A percentile compares a stretch with the other conserved stretches of the same genome.
Conservation (phyloP, 2,797 vertebrate genomes). For the Neostethus bicornis region DNA sequence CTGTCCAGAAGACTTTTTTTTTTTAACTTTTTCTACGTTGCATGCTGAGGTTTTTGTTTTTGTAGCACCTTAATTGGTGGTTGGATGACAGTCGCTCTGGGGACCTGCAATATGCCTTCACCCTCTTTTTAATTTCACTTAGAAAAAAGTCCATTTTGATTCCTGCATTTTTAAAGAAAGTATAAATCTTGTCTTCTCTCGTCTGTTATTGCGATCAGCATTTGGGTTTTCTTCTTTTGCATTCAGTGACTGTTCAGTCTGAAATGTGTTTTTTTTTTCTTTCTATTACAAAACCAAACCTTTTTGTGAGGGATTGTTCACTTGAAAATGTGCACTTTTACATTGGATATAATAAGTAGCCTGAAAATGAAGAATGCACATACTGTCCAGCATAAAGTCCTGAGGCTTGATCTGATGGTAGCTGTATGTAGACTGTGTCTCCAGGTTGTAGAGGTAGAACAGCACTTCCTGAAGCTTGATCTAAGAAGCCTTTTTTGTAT, state of each 20-base stretch:
- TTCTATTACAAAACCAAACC: too few species aligned
- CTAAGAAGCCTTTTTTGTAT: slow-evolving; percentile 95
- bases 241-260: slow-evolving; percentile 30
- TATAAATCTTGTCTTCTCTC: slow-evolving; percentile 29
- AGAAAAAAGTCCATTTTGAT: slow-evolving; percentile 21
- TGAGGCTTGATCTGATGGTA: slow-evolving; percentile 96
- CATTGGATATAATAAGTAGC: slow-evolving; percentile 98
- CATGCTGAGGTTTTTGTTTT: too few species aligned
- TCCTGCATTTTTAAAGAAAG: slow-evolving; percentile 20
- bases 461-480: slow-evolving; percentile 97
- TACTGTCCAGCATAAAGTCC: slow-evolving; percentile 98
- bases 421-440: slow-evolving; percentile 92
- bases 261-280: slow-evolving; percentile 45
- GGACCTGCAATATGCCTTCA: slow-evolving; percentile 19
- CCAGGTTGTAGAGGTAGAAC: slow-evolving; percentile 91
- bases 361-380: slow-evolving; percentile 97
- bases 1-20: too few species aligned
- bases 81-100: slow-evolving; percentile 13
- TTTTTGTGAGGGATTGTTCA: slow-evolving; percentile 21
- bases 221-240: slow-evolving; percentile 13
- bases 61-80: too few species aligned
- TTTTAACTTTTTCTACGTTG: too few species aligned
- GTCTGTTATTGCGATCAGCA: slow-evolving; percentile 21
- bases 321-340: slow-evolving; percentile 70
- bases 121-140: slow-evolving; percentile 20